These are phyloP conservation scores for Bombus confusus DNA, from an alignment of 1,140 invertebrate species.

Conservation along the genomic window DNA sequence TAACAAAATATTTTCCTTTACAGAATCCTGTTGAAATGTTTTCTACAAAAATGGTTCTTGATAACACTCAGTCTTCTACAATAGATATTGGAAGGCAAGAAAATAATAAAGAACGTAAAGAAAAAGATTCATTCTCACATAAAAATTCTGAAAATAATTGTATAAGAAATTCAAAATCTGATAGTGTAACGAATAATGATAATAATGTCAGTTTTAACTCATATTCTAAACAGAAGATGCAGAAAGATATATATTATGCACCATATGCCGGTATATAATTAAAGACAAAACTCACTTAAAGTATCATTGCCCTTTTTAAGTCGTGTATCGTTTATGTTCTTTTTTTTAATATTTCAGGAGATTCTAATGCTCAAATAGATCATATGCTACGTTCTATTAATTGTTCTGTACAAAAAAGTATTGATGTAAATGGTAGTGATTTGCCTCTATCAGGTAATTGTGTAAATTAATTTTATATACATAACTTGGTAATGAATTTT, in stretches of 20 bases:
- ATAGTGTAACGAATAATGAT: not conserved
- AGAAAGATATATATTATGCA: slow-evolving; percentile 27
- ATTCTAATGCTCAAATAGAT: slow-evolving; percentile 40
- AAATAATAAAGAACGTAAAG: slow-evolving; percentile 34
- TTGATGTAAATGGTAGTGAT: slow-evolving; percentile 83
- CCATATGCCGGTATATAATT: slow-evolving; percentile 42
- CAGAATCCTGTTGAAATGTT: slow-evolving; percentile 28
- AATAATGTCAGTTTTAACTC: slow-evolving; percentile 24
- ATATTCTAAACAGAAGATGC: slow-evolving; percentile 14
- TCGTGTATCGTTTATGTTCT: not conserved
- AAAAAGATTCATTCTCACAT: slow-evolving; percentile 15
- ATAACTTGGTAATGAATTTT: slow-evolving; percentile 23
- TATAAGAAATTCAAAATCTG: slow-evolving; percentile 28
- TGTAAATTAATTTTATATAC: slow-evolving; percentile 20
- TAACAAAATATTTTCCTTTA: not conserved
- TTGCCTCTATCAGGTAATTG: slow-evolving; percentile 84
- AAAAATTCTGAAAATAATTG: not conserved
- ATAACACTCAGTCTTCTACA: slow-evolving; percentile 33
- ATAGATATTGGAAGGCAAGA: slow-evolving; percentile 13
- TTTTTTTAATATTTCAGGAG: slow-evolving; percentile 4
- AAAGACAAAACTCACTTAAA: not conserved
- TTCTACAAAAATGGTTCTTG: not conserved
- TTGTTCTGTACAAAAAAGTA: slow-evolving; percentile 81
- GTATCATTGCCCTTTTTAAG: not conserved
- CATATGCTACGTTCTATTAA: slow-evolving; percentile 73